Evolutionary conservation across 30 jellyfish, hydroid and myxozoan species (phyloP), one percentile per base, ranked within the genome.

Genomic region (Catostylus mosaicus): DNA sequence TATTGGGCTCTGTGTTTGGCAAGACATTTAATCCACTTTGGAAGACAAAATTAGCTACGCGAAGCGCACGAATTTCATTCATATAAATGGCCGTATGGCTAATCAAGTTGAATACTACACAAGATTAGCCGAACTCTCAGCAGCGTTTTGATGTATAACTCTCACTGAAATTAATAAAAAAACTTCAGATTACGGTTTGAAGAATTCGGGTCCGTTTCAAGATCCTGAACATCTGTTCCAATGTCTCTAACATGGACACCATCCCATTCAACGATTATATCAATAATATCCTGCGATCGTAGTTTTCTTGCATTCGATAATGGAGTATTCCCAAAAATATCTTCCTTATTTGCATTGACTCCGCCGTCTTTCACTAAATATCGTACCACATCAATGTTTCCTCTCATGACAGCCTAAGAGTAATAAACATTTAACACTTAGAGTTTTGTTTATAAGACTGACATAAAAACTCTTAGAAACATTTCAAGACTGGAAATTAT

Each of bases 341-440:
- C 97, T 32, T 71, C 78, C 47, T 74, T 76, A 6, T 67, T 80
- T 0, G 79, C 73, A 45, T 85, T 48, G 38, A 86, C 95, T 14
- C 88, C 85, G 1, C 80, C 96, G 6, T 85, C 95, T 45, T 78
- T 69, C 48, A 86, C 90, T 27, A 92, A 90, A 50, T 45, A 92
- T 16, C 92, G 80, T 12, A 81, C 95, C 5, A 61, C 92, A 19
- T 92, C 96, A n/a, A 78, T 62, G 67, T 70, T 80, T 4, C 86
- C 80, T 40, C 92, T 90, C 78, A 92, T 64, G 33, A 86, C 98
- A 34, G 98, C 98, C 97, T 90, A 31, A 46, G 68, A 68, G 56
- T 20, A 23, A 88, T 30, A 2, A 65, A 64, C 18, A n/a, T n/a
- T n/a, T n/a, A n/a, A n/a, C n/a, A n/a, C n/a, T n/a, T n/a, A n/a